Evolutionary conservation across 2,113 vertebrate genomes (phyloP).

Genomic region (Misgurnus mizolepis): DNA sequence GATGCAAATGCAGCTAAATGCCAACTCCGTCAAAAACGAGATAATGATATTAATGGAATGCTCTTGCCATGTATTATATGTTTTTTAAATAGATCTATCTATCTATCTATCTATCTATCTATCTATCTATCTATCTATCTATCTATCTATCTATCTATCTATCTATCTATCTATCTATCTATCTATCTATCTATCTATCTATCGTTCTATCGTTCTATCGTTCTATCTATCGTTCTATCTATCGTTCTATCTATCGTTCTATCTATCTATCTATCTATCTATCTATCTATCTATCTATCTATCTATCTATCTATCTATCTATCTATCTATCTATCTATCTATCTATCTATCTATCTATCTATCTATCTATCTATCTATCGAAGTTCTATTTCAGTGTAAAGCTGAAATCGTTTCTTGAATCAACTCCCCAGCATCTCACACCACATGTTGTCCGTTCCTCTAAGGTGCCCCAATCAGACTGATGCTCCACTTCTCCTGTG

Average conservation of each 20-base stretch:
- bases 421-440: slow-evolving; percentile 11
- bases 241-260: background rate
- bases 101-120: background rate
- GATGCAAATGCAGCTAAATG: too few relatives aligned
- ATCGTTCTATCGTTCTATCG: too few relatives aligned
- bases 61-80: too few relatives aligned
- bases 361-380: background rate
- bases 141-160: background rate
- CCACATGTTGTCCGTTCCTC: slow-evolving; percentile 37
- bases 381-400: background rate
- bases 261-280: background rate
- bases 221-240: background rate
- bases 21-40: too few relatives aligned
- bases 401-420: slow-evolving; percentile 19
- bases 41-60: too few relatives aligned
- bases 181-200: background rate
- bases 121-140: background rate
- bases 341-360: background rate
- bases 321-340: too few relatives aligned
- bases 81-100: too few relatives aligned
- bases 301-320: too few relatives aligned
- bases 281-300: too few relatives aligned
- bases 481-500: slow-evolving; percentile 30
- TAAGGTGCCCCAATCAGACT: slow-evolving; percentile 41
- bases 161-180: background rate